Conservation (phyloP, 1,140 invertebrate species). For the Pollicipes pollicipes region DNA sequence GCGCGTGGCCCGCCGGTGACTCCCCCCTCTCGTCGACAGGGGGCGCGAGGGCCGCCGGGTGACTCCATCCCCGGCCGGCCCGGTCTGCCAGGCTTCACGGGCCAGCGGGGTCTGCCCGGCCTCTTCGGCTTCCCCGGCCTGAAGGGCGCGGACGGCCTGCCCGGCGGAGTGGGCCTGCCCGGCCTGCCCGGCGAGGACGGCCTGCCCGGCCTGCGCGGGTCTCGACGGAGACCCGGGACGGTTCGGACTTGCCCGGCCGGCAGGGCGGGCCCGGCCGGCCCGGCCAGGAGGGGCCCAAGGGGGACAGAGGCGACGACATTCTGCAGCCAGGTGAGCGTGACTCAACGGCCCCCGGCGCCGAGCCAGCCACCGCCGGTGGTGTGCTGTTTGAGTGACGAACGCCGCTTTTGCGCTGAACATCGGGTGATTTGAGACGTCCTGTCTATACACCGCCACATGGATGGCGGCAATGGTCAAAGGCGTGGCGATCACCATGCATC, state of each 20-base stretch:
- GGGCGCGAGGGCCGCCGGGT: conserved; percentile 43
- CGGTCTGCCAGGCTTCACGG: conserved; percentile 48
- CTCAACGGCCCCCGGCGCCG: conserved; percentile 32
- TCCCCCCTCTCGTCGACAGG: too few relatives aligned
- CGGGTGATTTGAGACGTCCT: conserved; percentile 20
- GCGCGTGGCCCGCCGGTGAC: too few relatives aligned
- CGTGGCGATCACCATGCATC: too few relatives aligned
- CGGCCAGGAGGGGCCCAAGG: not conserved
- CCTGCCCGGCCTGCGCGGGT: conserved; percentile 38
- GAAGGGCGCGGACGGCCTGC: conserved; percentile 19
- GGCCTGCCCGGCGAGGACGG: conserved; percentile 38
- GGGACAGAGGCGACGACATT: not conserved
- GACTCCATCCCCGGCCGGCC: conserved; percentile 42
- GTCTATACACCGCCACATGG: too few relatives aligned
- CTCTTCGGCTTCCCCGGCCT: not conserved
- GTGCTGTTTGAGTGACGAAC: too few relatives aligned
- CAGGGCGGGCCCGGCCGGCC: too few relatives aligned
- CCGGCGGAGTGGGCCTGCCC: conserved; percentile 46
- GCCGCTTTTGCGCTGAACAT: too few relatives aligned
- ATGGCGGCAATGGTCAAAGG: too few relatives aligned
- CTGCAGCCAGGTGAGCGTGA: not conserved
- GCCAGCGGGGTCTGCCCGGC: conserved; percentile 51
- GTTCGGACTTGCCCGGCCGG: conserved; percentile 19
- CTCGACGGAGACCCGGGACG: conserved; percentile 30
- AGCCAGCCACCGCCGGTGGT: too few relatives aligned